Conservation (phyloP, 1,140 invertebrate species). For the Drosophila asahinai region DNA sequence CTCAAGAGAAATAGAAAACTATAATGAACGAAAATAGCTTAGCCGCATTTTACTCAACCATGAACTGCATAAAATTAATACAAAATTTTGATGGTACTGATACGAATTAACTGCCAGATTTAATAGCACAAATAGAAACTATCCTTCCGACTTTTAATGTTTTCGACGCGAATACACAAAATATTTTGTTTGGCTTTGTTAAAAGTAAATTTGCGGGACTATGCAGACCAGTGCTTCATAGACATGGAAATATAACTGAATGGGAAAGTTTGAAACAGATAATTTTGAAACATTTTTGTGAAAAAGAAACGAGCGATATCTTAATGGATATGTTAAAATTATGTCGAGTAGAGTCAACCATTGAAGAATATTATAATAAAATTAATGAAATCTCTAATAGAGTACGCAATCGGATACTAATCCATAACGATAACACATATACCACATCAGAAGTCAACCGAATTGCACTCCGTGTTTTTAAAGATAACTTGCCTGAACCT, state of each 20-base stretch:
- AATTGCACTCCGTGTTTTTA: slow-evolving; percentile 26
- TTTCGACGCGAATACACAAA: no score
- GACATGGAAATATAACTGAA: slow-evolving; percentile 4
- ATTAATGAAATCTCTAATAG: slow-evolving; percentile 17
- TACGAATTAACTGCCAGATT: slow-evolving; percentile 14
- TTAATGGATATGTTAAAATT: slow-evolving; percentile 19
- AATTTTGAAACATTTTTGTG: background rate
- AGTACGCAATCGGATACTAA: slow-evolving; percentile 28
- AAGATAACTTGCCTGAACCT: slow-evolving; percentile 26
- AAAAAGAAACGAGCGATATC: slow-evolving; percentile 6
- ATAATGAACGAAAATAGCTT: slow-evolving; percentile 16
- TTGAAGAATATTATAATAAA: slow-evolving; percentile 9
- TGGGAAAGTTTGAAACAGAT: slow-evolving; percentile 5
- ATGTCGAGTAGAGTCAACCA: slow-evolving; percentile 4
- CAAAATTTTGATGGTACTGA: slow-evolving; percentile 31
- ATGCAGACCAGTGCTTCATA: slow-evolving; percentile 7
- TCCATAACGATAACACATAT: slow-evolving; percentile 15
- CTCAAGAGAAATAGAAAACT: background rate
- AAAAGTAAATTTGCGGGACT: background rate
- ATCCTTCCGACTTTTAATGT: no score
- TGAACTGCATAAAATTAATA: slow-evolving; percentile 39
- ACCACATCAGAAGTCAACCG: slow-evolving; percentile 30
- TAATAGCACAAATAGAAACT: background rate
- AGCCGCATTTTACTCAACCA: slow-evolving; percentile 25
- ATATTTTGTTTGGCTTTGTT: no score